Percentiles rank a stretch among this genome's conserved stretches.
Evolutionary conservation across 1,140 invertebrate species (phyloP).

Genomic region (Helicorthomorpha holstii): DNA sequence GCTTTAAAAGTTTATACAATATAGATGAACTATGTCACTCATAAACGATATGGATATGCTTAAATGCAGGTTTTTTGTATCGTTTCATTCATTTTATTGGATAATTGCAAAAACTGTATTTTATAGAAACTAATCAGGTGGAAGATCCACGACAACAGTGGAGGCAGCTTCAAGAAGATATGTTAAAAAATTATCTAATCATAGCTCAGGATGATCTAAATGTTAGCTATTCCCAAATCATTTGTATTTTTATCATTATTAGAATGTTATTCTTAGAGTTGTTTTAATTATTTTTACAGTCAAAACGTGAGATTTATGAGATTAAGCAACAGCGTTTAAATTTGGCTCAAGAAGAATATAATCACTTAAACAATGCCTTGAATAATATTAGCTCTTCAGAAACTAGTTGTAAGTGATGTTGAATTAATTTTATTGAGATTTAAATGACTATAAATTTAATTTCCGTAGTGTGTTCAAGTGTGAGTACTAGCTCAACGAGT

Average conservation of each 20-base stretch:
- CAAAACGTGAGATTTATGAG: constrained; percentile 89
- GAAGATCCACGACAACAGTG: constrained; percentile 92
- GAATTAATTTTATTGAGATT: neutral
- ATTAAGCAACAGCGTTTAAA: constrained; percentile 84
- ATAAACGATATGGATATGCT: no score
- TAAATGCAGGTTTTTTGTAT: neutral
- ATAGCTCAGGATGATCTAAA: constrained; percentile 86
- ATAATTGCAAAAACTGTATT: no score
- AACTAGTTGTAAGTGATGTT: constrained; percentile 16
- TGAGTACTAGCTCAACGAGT: constrained; percentile 67
- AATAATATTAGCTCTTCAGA: constrained; percentile 27
- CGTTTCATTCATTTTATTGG: neutral
- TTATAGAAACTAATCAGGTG: constrained; percentile 78
- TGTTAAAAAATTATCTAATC: constrained; percentile 87
- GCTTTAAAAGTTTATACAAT: no score
- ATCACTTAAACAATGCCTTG: constrained; percentile 73
- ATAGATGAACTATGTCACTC: no score
- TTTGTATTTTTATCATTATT: constrained; percentile 1
- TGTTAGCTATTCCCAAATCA: constrained; percentile 32
- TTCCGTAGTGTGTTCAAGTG: constrained; percentile 67
- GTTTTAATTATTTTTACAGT: constrained; percentile 41
- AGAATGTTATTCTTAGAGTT: neutral
- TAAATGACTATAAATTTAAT: constrained; percentile 9
- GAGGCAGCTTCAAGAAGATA: constrained; percentile 84
- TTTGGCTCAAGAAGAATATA: constrained; percentile 88